These are phyloP conservation scores for Dermolepida albohirtum DNA, from an alignment of 2,888 invertebrate species.

Conservation along the genomic window DNA sequence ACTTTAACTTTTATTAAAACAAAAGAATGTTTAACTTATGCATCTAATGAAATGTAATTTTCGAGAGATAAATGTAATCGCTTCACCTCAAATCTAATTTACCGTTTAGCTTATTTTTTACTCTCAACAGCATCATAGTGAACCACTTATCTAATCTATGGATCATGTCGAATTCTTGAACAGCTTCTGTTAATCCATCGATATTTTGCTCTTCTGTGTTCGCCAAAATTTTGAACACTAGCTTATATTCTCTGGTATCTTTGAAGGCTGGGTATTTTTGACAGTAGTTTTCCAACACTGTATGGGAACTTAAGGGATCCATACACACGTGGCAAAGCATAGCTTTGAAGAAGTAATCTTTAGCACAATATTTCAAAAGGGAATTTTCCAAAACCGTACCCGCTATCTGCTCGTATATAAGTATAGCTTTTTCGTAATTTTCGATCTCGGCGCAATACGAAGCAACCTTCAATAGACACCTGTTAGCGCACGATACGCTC, in stretches of 20 bases:
- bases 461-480: slow-evolving; percentile 95
- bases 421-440: slow-evolving; percentile 94
- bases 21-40: too few species aligned
- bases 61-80: too few species aligned
- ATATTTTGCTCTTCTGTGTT: slow-evolving; percentile 92
- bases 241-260: slow-evolving; percentile 92
- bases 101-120: slow-evolving; percentile 78
- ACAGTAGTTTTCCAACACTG: slow-evolving; percentile 89
- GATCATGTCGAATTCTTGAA: slow-evolving; percentile 93
- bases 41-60: too few species aligned
- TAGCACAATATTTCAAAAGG: slow-evolving; percentile 94
- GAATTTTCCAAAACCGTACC: slow-evolving; percentile 91
- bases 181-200: slow-evolving; percentile 91
- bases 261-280: slow-evolving; percentile 93
- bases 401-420: slow-evolving; percentile 95
- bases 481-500: slow-evolving; percentile 94
- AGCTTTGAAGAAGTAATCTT: slow-evolving; percentile 95
- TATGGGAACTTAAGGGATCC: slow-evolving; percentile 84
- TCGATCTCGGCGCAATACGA: slow-evolving; percentile 94
- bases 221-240: slow-evolving; percentile 83
- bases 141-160: slow-evolving; percentile 95
- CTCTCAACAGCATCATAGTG: slow-evolving; percentile 89
- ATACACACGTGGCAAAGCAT: slow-evolving; percentile 94
- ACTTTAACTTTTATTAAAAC: too few species aligned
- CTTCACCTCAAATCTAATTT: slow-evolving; percentile 78